phyloP scores from a whole-genome alignment of 2,113 vertebrate genomes.

The Seriola aureovittata region DNA sequence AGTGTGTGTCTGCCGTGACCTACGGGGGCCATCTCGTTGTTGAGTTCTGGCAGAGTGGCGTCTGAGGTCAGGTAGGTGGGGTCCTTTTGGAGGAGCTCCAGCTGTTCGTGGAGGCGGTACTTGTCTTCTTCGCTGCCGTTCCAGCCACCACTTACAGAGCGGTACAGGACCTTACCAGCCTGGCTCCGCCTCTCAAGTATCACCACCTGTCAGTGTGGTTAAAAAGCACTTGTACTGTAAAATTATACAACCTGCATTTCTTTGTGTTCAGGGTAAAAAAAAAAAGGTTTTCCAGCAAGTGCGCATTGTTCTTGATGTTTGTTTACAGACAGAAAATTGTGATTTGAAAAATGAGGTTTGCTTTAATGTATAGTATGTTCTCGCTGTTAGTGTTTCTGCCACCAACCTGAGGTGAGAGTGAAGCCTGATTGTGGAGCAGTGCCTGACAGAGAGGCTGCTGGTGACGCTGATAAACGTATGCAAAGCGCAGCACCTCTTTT shows the following conservation, averaged over 20 bases:
- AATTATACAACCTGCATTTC: no score
- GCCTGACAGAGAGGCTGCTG: slow-evolving; percentile 90
- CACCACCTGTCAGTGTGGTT: slow-evolving; percentile 86
- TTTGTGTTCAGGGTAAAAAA: no score
- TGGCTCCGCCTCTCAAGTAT: slow-evolving; percentile 92
- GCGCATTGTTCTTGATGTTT: slow-evolving; percentile 1
- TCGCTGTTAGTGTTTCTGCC: slow-evolving; percentile 1
- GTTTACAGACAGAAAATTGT: neutral
- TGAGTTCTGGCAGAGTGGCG: slow-evolving; percentile 89
- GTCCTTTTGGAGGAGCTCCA: slow-evolving; percentile 92
- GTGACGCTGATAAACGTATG: slow-evolving; percentile 87
- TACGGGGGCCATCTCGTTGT: slow-evolving; percentile 94
- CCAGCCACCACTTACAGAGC: slow-evolving; percentile 89
- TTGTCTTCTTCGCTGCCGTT: slow-evolving; percentile 91
- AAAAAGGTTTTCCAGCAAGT: neutral
- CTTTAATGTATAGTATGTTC: neutral
- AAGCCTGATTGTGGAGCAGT: slow-evolving; percentile 84
- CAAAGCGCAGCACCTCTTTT: slow-evolving; percentile 92
- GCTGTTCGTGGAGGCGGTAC: slow-evolving; percentile 88
- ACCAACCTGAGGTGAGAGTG: slow-evolving; percentile 79
- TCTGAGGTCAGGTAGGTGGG: slow-evolving; percentile 88
- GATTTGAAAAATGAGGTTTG: neutral
- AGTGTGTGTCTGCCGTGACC: slow-evolving; percentile 59
- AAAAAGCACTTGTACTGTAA: slow-evolving; percentile 36
- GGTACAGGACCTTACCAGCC: slow-evolving; percentile 87